Conservation (phyloP, 2,888 invertebrate species). For the Chalcosyrphus nemorum region DNA sequence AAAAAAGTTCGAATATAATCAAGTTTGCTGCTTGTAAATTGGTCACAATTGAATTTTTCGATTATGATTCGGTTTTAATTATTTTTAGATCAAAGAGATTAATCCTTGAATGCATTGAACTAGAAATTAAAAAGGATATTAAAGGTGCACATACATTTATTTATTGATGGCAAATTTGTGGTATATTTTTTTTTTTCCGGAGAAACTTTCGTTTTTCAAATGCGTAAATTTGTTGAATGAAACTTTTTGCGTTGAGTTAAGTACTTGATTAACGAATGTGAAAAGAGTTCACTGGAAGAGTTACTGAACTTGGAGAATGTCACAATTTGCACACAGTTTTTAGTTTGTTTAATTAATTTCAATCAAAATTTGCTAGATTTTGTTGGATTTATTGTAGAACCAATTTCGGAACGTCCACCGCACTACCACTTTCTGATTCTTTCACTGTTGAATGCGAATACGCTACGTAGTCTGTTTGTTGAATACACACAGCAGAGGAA, state of each 20-base stretch:
- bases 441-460: constrained; percentile 66
- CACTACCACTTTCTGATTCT: constrained; percentile 23
- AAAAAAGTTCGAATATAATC: constrained; percentile 37
- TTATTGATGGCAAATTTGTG: no score
- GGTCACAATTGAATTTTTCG: constrained; percentile 46
- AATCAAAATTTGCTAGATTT: constrained; percentile 12
- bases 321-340: background rate
- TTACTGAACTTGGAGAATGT: background rate
- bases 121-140: background rate
- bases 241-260: constrained; percentile 24
- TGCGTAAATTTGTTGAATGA: constrained; percentile 42
- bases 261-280: constrained; percentile 16
- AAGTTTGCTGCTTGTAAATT: constrained; percentile 38
- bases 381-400: constrained; percentile 2
- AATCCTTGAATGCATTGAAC: background rate
- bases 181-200: no score
- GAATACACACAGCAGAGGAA: background rate
- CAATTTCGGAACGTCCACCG: constrained; percentile 28
- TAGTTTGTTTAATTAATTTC: background rate
- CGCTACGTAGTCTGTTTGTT: constrained; percentile 47
- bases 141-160: no score
- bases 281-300: background rate
- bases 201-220: constrained; percentile 61
- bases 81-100: constrained; percentile 11
- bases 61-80: constrained; percentile 21